Evolutionary conservation across 2,888 invertebrate genomes (phyloP), one percentile per base, ranked within the genome.

Genomic region (Tachystola acroxantha): DNA sequence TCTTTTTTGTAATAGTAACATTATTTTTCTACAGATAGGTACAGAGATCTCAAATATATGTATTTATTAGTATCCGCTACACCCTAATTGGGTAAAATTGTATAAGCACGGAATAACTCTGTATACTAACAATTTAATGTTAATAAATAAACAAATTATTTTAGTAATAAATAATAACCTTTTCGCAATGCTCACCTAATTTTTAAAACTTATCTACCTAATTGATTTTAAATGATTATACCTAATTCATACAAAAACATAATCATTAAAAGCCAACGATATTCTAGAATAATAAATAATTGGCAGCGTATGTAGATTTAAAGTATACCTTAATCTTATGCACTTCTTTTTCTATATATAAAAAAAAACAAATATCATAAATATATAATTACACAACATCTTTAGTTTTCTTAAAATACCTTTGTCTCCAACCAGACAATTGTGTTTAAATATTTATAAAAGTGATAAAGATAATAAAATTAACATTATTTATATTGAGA

Each of bases 141-240:
- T 16, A 16, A 16, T 16, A n/a, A 7, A 24, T 24, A 9, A 4
- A 7, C 7, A 20, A 11, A 29, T 29, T 29, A 9, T 19, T n/a
- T 24, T 4, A 10, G 4, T 10, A 34, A 38, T 28, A 29, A 30
- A n/a, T n/a, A 2, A 37, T 38, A 62, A 63, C 57, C 57, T 60
- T 60, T 62, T 61, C 56, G 36, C 42, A 47, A 64, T 53, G 56
- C 52, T n/a, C n/a, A n/a, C n/a, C n/a, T n/a, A 35, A 20, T 20
- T 7, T 20, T 3, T 3, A 33, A 27, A 22, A 26, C 27, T 36
- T 22, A 10, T 19, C 10, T 16, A 28, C 11, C 30, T 34, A 28
- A 29, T 28, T 36, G 26, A 27, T 20, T 16, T 12, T 27, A 12
- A 37, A 32, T 32, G 14, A 32, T 20, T 26, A 26, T n/a, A n/a